Conservation (phyloP, 2,888 invertebrate genomes). For the Nowickia ferox region DNA sequence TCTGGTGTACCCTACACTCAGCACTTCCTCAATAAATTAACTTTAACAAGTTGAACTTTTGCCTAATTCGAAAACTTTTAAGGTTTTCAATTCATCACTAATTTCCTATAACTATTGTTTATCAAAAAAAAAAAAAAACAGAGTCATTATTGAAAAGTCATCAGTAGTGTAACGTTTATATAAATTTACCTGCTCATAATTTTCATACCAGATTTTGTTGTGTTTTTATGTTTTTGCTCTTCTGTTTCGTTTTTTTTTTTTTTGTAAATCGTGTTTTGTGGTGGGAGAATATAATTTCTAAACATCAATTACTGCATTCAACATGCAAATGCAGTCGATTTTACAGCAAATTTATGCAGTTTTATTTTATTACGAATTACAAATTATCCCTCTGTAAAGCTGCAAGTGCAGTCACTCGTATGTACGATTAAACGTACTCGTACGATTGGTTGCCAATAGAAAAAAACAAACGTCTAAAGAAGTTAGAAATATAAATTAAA, state of each 20-base stretch:
- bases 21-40: no score
- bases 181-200: constrained; percentile 38
- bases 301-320: constrained; percentile 59
- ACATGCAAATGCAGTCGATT: constrained; percentile 66
- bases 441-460: not conserved
- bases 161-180: constrained; percentile 12
- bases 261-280: constrained; percentile 38
- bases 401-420: not conserved
- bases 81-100: no score
- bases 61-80: no score
- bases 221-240: not conserved
- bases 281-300: constrained; percentile 68
- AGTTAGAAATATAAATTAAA: constrained; percentile 50
- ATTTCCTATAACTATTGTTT: not conserved
- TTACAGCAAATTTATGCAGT: constrained; percentile 58
- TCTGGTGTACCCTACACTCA: no score
- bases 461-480: constrained; percentile 31
- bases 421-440: not conserved
- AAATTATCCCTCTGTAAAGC: constrained; percentile 42
- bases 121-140: no score
- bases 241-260: not conserved
- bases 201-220: constrained; percentile 18
- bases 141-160: not conserved
- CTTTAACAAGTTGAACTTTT: no score
- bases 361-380: constrained; percentile 55